phyloP scores from a whole-genome alignment of 2,797 vertebrate genomes.

The Podargus strigoides region DNA sequence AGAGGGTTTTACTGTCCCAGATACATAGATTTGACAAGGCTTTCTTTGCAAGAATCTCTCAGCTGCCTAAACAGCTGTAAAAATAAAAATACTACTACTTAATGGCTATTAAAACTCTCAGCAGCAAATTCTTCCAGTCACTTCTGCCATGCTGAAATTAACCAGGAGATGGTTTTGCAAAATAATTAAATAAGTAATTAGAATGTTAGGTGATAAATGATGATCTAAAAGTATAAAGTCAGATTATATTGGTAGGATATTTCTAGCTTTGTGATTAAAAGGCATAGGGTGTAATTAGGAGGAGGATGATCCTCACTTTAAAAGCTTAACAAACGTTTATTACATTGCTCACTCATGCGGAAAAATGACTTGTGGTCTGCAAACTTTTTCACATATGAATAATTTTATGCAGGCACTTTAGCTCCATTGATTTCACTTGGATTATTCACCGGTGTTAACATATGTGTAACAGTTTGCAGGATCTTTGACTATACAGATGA shows the following conservation, averaged over 20 bases:
- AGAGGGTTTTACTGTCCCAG: not conserved
- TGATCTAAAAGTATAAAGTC: not conserved
- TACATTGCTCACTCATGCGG: not conserved
- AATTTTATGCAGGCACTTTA: not conserved
- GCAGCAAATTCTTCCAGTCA: not conserved
- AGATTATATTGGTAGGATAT: not conserved
- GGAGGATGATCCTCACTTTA: not conserved
- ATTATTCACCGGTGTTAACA: not conserved
- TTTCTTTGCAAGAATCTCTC: not conserved
- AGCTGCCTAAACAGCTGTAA: conserved; percentile 42
- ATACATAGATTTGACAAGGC: not conserved
- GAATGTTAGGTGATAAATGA: not conserved
- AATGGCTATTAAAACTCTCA: not conserved
- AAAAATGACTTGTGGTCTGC: not conserved
- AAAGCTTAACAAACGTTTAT: not conserved
- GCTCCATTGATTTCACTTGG: not conserved
- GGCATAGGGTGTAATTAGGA: not conserved
- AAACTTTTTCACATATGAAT: not conserved
- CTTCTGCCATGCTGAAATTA: not conserved
- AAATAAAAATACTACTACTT: conserved; percentile 31
- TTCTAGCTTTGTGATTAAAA: not conserved
- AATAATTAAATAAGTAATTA: not conserved
- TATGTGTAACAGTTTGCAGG: not conserved
- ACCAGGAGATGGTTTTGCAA: not conserved
- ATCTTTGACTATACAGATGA: not conserved